A percentile compares a stretch with the other conserved stretches of the same genome.
phyloP scores from a whole-genome alignment of 2,113 vertebrate species.

The Periophthalmus modestus region DNA sequence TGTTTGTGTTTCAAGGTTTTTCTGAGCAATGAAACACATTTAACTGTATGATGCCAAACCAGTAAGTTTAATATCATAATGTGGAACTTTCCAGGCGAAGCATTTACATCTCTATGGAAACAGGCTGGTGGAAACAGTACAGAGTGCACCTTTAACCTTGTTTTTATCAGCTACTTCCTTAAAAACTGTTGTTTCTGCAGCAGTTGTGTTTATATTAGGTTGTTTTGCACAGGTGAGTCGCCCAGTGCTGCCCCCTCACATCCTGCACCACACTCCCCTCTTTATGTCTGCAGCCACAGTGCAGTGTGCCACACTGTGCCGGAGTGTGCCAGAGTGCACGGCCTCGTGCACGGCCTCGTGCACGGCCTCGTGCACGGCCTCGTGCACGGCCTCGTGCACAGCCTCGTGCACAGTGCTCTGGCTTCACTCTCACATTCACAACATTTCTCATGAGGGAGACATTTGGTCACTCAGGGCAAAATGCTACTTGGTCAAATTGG shows the following conservation, averaged over 20 bases:
- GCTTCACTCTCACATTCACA: constrained; percentile 10
- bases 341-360: neutral
- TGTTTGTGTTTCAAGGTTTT: too few relatives aligned
- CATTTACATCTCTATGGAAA: neutral
- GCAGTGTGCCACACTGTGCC: too few relatives aligned
- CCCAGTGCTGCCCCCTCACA: constrained; percentile 10
- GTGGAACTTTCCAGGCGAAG: neutral
- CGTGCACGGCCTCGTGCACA: too few relatives aligned
- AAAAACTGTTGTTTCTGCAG: neutral
- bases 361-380: too few relatives aligned
- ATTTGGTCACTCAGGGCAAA: neutral
- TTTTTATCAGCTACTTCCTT: neutral
- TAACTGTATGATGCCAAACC: neutral
- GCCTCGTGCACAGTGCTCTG: too few relatives aligned
- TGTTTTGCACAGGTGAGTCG: constrained; percentile 20
- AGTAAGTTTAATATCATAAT: neutral
- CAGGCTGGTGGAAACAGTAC: neutral
- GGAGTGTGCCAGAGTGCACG: too few relatives aligned
- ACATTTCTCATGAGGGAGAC: constrained; percentile 21
- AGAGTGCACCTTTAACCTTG: neutral
- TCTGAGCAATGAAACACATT: neutral
- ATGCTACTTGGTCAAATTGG: constrained; percentile 8
- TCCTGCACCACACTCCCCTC: constrained; percentile 44
- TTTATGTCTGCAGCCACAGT: too few relatives aligned
- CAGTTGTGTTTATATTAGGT: neutral